phyloP scores from a whole-genome alignment of 2,888 invertebrate species.

The Gymnosoma rotundatum region DNA sequence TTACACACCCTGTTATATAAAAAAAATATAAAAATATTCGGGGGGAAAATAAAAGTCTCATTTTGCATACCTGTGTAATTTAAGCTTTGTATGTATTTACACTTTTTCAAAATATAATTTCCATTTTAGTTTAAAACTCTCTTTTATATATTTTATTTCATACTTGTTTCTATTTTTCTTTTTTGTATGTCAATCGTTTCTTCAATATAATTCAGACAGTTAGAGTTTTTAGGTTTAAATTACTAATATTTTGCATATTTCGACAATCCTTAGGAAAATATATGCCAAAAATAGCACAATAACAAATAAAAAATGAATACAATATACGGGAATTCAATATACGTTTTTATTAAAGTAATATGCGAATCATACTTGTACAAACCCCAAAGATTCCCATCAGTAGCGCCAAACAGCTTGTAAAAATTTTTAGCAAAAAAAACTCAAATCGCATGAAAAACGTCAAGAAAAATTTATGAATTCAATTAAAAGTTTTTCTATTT shows the following conservation, averaged over 20 bases:
- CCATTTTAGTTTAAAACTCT: no score
- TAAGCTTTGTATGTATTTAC: no score
- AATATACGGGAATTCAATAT: slow-evolving; percentile 11
- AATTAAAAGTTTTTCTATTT: slow-evolving; percentile 72
- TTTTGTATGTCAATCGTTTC: no score
- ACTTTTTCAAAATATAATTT: no score
- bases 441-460: slow-evolving; percentile 42
- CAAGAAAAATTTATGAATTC: slow-evolving; percentile 71
- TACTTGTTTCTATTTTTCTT: no score
- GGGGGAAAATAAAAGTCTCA: no score
- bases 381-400: slow-evolving; percentile 21
- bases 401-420: neutral
- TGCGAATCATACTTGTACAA: slow-evolving; percentile 20
- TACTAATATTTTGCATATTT: slow-evolving; percentile 47
- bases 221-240: slow-evolving; percentile 7
- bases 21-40: no score
- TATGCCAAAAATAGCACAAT: neutral
- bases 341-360: slow-evolving; percentile 15
- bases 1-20: no score
- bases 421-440: slow-evolving; percentile 5
- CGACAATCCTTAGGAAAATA: slow-evolving; percentile 17
- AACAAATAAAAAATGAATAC: slow-evolving; percentile 15
- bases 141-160: no score
- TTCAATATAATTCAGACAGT: no score
- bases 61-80: no score